Evolutionary conservation across 2,888 invertebrate genomes (phyloP).

Genomic region (Eupithecia subfuscata): DNA sequence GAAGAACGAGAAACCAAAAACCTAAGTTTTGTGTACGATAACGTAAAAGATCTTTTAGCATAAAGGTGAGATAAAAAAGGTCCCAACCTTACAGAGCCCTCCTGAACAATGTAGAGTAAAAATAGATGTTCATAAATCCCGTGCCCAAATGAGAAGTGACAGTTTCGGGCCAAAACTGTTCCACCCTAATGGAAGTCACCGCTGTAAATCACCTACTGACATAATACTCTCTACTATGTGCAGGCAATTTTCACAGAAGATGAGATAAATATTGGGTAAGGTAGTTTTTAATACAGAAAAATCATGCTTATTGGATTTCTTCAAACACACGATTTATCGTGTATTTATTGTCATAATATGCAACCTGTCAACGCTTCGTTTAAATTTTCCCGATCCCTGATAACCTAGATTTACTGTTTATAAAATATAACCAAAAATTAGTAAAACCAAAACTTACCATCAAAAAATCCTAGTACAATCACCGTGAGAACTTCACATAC

Average conservation of each 20-base stretch:
- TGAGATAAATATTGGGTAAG: neutral
- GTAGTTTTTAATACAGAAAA: neutral
- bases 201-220: slow-evolving; percentile 29
- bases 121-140: slow-evolving; percentile 22
- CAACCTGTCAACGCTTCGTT: too few relatives aligned
- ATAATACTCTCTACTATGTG: slow-evolving; percentile 13
- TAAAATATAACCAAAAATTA: slow-evolving; percentile 12
- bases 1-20: neutral
- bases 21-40: neutral
- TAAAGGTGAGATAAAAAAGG: neutral
- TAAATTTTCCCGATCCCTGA: neutral
- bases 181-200: slow-evolving; percentile 28
- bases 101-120: slow-evolving; percentile 13
- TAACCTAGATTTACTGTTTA: neutral
- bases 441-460: slow-evolving; percentile 60
- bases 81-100: neutral
- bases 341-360: neutral
- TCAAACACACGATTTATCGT: neutral
- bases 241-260: neutral
- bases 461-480: slow-evolving; percentile 59
- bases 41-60: neutral
- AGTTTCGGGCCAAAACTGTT: slow-evolving; percentile 37
- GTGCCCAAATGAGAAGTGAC: slow-evolving; percentile 40
- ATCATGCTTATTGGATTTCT: neutral
- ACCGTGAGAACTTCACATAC: slow-evolving; percentile 55